phyloP scores from a whole-genome alignment of 2,888 invertebrate genomes.

The Alloscopus bannaensis region DNA sequence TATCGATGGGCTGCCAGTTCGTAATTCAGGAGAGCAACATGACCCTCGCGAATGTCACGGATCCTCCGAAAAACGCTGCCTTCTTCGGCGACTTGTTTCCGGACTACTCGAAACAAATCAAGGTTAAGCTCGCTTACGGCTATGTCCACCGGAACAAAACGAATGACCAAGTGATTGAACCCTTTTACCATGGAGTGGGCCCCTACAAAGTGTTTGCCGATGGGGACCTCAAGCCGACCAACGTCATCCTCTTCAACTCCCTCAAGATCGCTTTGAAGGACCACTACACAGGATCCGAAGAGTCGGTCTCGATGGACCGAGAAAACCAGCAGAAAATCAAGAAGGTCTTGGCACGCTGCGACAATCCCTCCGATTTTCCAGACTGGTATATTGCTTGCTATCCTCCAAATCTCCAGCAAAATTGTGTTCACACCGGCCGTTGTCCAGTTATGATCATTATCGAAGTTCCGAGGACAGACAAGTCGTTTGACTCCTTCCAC shows the following conservation, averaged over 20 bases:
- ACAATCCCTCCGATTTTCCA: neutral
- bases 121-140: slow-evolving; percentile 15
- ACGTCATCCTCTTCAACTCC: neutral
- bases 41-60: neutral
- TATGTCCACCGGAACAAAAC: slow-evolving; percentile 9
- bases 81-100: slow-evolving; percentile 7
- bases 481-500: slow-evolving; percentile 9
- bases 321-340: neutral
- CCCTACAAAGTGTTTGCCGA: neutral
- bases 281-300: neutral
- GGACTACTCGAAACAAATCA: neutral
- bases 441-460: slow-evolving; percentile 43
- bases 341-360: slow-evolving; percentile 18
- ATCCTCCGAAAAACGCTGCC: slow-evolving; percentile 5
- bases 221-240: neutral
- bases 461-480: slow-evolving; percentile 29
- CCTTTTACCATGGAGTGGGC: neutral
- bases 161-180: neutral
- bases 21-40: slow-evolving; percentile 44
- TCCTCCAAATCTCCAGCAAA: slow-evolving; percentile 33
- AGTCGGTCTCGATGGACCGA: neutral
- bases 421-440: slow-evolving; percentile 36
- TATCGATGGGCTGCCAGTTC: slow-evolving; percentile 43
- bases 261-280: neutral
- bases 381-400: slow-evolving; percentile 32